Percentiles rank a stretch among this genome's conserved stretches.
Evolutionary conservation across 2,797 vertebrate genomes (phyloP).

Genomic region (Todus mexicanus): DNA sequence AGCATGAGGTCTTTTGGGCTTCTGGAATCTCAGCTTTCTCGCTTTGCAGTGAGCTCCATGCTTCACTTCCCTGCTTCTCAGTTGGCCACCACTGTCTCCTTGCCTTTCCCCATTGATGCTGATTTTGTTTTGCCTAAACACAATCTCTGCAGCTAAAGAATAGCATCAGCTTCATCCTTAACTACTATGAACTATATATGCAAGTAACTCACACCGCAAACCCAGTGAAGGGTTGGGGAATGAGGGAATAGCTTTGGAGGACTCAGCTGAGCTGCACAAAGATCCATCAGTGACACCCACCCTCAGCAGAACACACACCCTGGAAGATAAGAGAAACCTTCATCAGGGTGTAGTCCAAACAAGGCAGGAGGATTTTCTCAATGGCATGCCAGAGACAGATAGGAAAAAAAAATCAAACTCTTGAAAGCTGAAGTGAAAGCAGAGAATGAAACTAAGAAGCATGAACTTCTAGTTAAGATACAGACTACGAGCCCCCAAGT

Average conservation of each 20-base stretch:
- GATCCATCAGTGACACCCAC: not conserved
- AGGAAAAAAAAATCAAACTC: not conserved
- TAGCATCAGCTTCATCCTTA: not conserved
- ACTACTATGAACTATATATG: not conserved
- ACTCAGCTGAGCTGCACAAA: not conserved
- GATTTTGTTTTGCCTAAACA: not conserved
- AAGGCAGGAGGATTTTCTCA: not conserved
- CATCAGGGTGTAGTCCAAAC: not conserved
- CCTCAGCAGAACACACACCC: not conserved
- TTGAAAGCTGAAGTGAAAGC: not conserved
- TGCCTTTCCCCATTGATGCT: not conserved
- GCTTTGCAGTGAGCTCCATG: not conserved
- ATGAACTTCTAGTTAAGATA: not conserved
- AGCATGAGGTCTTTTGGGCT: not conserved
- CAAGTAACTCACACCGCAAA: not conserved
- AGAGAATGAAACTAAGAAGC: not conserved
- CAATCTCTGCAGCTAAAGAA: not conserved
- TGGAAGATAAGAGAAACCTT: not conserved
- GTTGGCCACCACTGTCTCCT: not conserved
- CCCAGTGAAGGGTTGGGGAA: not conserved
- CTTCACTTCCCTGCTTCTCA: not conserved
- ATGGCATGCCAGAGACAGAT: not conserved
- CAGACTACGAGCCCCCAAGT: not conserved
- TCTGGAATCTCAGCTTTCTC: not conserved
- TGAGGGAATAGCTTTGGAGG: not conserved